A percentile compares a stretch with the other conserved stretches of the same genome.
These are phyloP conservation scores for Hemiscyllium ocellatum DNA, from an alignment of 2,113 vertebrate species.

Conservation along the genomic window DNA sequence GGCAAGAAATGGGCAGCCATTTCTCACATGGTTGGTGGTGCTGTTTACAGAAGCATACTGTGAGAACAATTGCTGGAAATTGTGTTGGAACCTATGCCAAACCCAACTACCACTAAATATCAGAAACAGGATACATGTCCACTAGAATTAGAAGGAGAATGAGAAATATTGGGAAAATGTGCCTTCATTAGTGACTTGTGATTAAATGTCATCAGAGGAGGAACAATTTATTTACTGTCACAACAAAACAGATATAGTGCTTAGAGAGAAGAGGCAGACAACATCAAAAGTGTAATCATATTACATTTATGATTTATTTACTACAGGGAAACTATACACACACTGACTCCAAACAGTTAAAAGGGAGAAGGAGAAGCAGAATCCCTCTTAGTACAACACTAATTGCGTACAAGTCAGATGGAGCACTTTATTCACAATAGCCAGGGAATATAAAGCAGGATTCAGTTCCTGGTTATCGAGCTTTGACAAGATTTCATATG, in stretches of 20 bases:
- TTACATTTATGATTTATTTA: background rate
- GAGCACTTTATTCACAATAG: background rate
- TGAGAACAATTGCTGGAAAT: too few relatives aligned
- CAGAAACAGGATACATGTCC: background rate
- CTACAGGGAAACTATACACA: background rate
- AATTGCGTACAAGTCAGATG: background rate
- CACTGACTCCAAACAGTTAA: background rate
- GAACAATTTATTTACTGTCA: background rate
- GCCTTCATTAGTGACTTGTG: background rate
- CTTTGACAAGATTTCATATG: background rate
- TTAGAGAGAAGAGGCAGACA: background rate
- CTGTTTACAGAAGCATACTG: too few relatives aligned
- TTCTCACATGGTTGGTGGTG: too few relatives aligned
- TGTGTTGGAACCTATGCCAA: background rate
- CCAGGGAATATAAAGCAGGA: background rate
- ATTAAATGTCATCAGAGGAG: background rate
- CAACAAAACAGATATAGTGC: background rate
- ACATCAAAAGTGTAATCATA: background rate
- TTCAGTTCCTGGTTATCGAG: background rate
- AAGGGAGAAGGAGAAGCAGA: background rate
- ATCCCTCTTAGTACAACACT: background rate
- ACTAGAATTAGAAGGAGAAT: background rate
- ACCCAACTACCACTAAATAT: background rate
- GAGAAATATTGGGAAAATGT: background rate
- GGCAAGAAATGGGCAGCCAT: too few relatives aligned